Base-by-base conservation (phyloP, 1,140 invertebrate species). In the Aphaenogaster rudis region DNA sequence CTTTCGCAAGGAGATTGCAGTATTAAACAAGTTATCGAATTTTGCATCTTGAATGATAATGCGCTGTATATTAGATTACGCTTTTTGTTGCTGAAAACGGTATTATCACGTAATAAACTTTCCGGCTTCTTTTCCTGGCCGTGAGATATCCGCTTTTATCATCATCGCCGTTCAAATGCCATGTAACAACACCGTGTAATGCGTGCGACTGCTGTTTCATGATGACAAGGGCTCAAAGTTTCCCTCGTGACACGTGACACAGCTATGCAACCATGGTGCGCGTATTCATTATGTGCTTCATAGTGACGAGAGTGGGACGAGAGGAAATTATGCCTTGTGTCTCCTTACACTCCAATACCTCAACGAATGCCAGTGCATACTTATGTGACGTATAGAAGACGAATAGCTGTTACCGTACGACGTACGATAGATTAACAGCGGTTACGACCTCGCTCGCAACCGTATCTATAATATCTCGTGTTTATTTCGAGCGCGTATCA, bases 201-300 rank as follows among this genome's bases (percentile, higher is more conserved):
- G 87, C 86, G 89, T 88, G 86, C 86, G 88, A 91, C 79, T 91
- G 85, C 80, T 89, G 74, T 89, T 89, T 89, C 90, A 89, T 82
- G 84, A 89, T 88, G 92, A 93, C 88, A 86, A 90, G 91, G 88
- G 91, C 87, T 93, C 87, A 92, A 93, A 94, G 93, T 93, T 93
- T 93, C 88, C 78, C 66, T 57, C 88, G 80, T 87, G 91, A 93
- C 92, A 91, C 90, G 92, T 92, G 90, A 88, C 92, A 90, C 86
- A 89, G 87, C 88, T 91, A 91, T 90, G 90, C 88, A 89, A 92
- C 89, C 91, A 84, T 84, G 77, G 57, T 74, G 81, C 87, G 82
- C 87, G 88, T 90, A 93, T 93, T 93, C 91, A 93, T 93, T 93
- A 93, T 91, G 90, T 81, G 86, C 80, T 77, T 15, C 63, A 48